Percentiles rank a stretch among this genome's conserved stretches.
Conservation (phyloP, 2,113 vertebrate genomes). For the Phylloscopus trochiloides region DNA sequence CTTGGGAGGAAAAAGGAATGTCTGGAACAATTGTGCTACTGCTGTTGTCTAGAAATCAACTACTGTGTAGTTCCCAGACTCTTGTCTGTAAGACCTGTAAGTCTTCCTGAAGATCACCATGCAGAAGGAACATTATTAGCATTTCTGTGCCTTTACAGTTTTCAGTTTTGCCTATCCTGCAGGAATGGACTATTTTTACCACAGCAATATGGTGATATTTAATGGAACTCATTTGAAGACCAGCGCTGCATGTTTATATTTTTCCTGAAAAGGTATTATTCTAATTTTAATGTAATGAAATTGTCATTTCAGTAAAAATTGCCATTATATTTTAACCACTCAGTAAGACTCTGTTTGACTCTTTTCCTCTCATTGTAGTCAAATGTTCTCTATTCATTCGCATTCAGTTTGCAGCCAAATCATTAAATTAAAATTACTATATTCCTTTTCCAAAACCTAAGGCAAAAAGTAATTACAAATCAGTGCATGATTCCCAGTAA, state of each 20-base stretch:
- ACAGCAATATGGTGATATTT: neutral
- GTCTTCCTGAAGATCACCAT: neutral
- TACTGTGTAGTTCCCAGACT: neutral
- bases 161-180: neutral
- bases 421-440: slow-evolving; percentile 43
- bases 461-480: slow-evolving; percentile 11
- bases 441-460: neutral
- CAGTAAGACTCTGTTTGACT: neutral
- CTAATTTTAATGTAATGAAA: neutral
- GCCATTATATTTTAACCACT: neutral
- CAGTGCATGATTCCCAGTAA: neutral
- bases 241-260: neutral
- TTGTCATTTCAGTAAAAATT: slow-evolving; percentile 1
- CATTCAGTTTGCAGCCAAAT: neutral
- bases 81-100: neutral
- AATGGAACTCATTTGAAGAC: neutral
- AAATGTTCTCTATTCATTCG: neutral
- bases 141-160: neutral
- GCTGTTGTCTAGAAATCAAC: neutral
- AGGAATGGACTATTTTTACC: neutral
- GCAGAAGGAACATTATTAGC: neutral
- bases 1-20: neutral
- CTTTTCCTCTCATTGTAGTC: neutral
- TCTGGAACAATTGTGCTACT: neutral
- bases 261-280: neutral